Base-by-base conservation (phyloP, 2,888 invertebrate species). In the Drosophila macrothrix region DNA sequence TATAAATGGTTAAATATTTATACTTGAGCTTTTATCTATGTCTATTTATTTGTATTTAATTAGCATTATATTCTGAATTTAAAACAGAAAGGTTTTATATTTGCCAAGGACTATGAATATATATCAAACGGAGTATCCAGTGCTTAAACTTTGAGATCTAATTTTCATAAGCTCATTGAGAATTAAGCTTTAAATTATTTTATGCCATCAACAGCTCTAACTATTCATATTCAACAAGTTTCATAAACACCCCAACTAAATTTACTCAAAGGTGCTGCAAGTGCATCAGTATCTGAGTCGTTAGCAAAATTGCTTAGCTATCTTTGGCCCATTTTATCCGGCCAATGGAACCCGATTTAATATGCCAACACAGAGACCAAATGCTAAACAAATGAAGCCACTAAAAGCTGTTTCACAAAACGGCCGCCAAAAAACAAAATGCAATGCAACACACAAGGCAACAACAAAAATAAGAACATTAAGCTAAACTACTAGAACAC, bases 361-460 rank as follows among this genome's bases (percentile, higher is more conserved):
- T 71, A 62, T 67, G 65, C 67, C 63, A 49, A 66, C 62, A 66
- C 50, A 72, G 63, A 55, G 58, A 56, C 71, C 67, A 52, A 55
- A 58, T 37, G 65, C 64, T 41, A 60, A 72, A 66, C 65, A 78
- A 76, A 78, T 78, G 62, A 76, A 78, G 80, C 80, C 76, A 78
- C 76, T 68, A 78, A 79, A 80, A 79, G 73, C 72, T 67, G 54
- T n/a, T 33, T 31, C 56, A 58, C 75, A 67, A 55, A 75, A 54
- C 31, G 66, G 70, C 74, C 64, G 50, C 39, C 43, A 64, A 59
- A 69, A 33, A 65, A 69, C 43, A 16, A 62, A 62, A 73, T 67
- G 37, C 64, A 65, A 41, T 43, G 39, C 62, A 58, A 29, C 55
- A 52, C 49, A 59, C 25, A 67, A 46, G 56, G 10, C 52, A 43